Evolutionary conservation across 2,888 invertebrate species (phyloP).

Genomic region (Tigriopus californicus): DNA sequence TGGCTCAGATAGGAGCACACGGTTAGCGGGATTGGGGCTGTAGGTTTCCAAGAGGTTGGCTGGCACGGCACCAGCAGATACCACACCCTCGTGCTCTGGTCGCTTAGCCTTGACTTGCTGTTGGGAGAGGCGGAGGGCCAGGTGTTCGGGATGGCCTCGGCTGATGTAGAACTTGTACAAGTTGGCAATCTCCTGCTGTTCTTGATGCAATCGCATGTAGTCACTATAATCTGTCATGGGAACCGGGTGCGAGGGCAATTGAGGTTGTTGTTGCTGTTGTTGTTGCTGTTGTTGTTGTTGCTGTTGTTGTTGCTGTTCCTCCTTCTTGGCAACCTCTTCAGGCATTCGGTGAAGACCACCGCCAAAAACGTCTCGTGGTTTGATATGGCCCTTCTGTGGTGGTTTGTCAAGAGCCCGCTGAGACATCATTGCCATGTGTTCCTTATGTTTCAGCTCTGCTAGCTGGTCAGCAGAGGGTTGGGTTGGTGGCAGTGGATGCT

Average conservation of each 20-base stretch:
- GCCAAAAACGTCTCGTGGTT: constrained; percentile 1
- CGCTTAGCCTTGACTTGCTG: neutral
- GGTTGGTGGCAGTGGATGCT: neutral
- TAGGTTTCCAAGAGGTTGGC: neutral
- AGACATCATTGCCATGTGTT: neutral
- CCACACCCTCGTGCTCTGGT: neutral
- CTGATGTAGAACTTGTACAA: neutral
- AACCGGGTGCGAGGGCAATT: neutral
- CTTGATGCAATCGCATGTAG: constrained; percentile 12
- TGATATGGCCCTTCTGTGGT: neutral
- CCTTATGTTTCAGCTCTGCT: neutral
- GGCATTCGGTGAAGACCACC: neutral
- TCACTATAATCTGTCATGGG: too few relatives aligned
- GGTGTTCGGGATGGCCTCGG: neutral
- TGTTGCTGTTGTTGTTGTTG: constrained; percentile 16
- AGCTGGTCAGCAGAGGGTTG: neutral
- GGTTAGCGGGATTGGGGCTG: neutral
- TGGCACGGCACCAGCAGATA: too few relatives aligned
- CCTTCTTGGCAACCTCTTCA: neutral
- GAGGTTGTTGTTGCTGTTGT: constrained; percentile 17
- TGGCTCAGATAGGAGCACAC: neutral
- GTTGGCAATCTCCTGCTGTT: constrained; percentile 17
- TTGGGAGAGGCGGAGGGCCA: neutral
- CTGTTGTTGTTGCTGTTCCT: constrained; percentile 9
- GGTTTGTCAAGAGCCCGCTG: neutral